Evolutionary conservation across 2,113 vertebrate genomes (phyloP).

Genomic region (Zosterops borbonicus): DNA sequence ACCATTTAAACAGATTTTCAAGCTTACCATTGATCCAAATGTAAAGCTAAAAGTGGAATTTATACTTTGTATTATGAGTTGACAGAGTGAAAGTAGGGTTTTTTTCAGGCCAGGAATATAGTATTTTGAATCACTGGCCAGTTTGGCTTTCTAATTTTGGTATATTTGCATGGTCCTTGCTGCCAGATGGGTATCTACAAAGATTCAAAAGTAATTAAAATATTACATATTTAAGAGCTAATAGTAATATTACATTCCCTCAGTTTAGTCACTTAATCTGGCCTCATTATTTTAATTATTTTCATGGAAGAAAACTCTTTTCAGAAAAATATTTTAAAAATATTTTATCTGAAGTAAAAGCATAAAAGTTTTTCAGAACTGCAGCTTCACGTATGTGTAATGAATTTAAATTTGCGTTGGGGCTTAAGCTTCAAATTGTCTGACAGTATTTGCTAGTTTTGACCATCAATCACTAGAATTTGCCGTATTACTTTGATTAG

Average conservation of each 20-base stretch:
- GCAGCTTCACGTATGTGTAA: neutral
- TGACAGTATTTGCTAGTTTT: neutral
- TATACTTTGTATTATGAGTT: neutral
- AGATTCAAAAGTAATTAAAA: neutral
- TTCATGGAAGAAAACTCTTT: neutral
- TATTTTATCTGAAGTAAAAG: neutral
- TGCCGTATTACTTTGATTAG: neutral
- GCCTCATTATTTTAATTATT: neutral
- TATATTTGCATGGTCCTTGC: neutral
- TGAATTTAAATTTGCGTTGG: neutral
- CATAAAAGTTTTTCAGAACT: neutral
- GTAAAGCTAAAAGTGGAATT: neutral
- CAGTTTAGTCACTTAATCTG: neutral
- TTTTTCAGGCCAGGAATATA: neutral
- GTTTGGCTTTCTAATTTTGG: neutral
- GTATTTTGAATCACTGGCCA: neutral
- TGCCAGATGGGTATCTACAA: neutral
- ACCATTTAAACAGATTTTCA: neutral
- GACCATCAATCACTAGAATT: neutral
- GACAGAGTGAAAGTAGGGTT: neutral
- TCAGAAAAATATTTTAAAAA: neutral
- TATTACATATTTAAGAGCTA: neutral
- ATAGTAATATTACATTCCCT: neutral
- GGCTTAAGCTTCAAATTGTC: neutral
- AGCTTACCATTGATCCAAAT: neutral